Evolutionary conservation across 2,113 vertebrate genomes (phyloP).

Genomic region (Orcinus orca): DNA sequence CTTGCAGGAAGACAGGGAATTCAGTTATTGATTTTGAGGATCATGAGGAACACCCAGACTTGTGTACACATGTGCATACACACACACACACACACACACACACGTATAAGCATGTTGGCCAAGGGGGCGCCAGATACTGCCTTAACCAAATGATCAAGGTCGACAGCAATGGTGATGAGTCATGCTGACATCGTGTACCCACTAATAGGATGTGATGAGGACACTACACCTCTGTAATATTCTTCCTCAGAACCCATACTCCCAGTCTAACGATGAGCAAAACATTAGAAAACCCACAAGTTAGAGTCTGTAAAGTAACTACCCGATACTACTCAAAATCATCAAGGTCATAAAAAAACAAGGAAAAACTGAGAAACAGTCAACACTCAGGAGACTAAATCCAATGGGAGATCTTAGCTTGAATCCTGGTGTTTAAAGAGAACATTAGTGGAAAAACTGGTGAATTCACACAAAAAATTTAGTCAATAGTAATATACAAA

Average conservation of each 20-base stretch:
- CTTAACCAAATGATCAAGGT: not conserved
- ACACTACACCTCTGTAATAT: not conserved
- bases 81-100: not conserved
- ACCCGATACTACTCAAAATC: not conserved
- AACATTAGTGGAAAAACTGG: not conserved
- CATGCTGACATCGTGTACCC: fast-evolving
- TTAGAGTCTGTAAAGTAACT: not conserved
- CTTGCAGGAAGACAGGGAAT: not conserved
- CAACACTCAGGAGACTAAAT: not conserved
- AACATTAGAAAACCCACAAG: not conserved
- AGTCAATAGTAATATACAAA: not conserved
- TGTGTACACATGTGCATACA: not conserved
- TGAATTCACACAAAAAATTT: not conserved
- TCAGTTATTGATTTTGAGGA: not conserved
- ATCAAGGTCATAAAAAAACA: not conserved
- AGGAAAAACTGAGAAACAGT: not conserved
- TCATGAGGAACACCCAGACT: not conserved
- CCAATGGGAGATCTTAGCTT: not conserved
- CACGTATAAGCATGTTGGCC: not conserved
- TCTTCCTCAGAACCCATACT: not conserved
- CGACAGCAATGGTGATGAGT: not conserved
- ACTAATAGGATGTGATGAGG: not conserved
- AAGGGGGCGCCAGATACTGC: too few relatives aligned
- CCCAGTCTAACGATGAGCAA: not conserved
- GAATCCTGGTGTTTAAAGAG: not conserved